Base-by-base conservation (phyloP, 2,797 vertebrate species). In the Periparus ater region DNA sequence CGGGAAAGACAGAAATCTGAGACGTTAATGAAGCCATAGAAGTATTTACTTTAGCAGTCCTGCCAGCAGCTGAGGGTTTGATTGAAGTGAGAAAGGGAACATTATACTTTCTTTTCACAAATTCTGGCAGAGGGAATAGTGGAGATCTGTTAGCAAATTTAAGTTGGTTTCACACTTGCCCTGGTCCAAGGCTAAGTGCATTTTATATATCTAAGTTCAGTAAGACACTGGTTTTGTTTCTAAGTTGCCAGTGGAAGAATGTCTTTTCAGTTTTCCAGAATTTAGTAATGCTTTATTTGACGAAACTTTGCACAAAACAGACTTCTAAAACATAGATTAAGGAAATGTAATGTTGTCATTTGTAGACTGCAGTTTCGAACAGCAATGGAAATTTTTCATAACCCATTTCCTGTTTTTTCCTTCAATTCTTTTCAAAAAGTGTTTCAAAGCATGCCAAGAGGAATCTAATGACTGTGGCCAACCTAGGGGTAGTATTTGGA, bases 391-490 rank as follows among this genome's bases (percentile, higher is more conserved):
- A 92, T 29, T 86, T 93, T 92, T 96, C 89, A 92, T 95, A 91
- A 95, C 78, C 60, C 40, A 63, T 89, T 95, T 96, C 93, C 95
- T 97, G 77, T 89, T 96, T 87, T 91, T 88, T 73, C 57, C 67
- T 89, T 71, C 68, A 94, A 86, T 95, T 88, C 61, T 96, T 93
- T 93, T 96, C 62, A 44, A 67, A 91, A 94, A 98, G 98, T 27
- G 98, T 98, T 96, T 98, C 98, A 50, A 96, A 96, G 66, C 97
- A 98, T 90, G 97, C 98, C 94, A 98, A 98, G 96, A 98, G 97
- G 96, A 99, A 99, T 97, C 98, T 99, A 92, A 99, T 99, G 99
- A 99, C 99, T 0, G 98, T 99, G 90, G 99, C 99, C 34, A 99
- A 99, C 95, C 98, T 99, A 95, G 99, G 99, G 26, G 99, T 99